Percentiles rank a stretch among this genome's conserved stretches.
These are phyloP conservation scores for Drosophila sproati DNA, from an alignment of 1,140 invertebrate species.

Conservation along the genomic window DNA sequence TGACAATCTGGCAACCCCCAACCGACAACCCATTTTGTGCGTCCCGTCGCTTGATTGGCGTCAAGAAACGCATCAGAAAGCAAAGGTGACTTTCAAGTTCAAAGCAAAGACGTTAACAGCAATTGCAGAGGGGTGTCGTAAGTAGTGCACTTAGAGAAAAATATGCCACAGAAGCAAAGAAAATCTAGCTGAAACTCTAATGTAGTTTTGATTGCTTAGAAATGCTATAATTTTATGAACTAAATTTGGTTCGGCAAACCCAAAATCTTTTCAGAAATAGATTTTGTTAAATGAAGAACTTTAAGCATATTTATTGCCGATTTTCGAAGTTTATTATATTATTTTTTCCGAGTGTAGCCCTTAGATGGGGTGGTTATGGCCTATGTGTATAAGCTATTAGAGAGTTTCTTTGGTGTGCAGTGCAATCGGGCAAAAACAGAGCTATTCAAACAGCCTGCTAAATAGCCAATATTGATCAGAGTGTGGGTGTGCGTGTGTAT, in stretches of 20 bases:
- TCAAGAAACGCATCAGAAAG: conserved; percentile 74
- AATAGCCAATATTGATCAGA: not conserved
- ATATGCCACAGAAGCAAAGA: no score
- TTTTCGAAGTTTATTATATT: no score
- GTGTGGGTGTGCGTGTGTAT: not conserved
- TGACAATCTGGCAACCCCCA: not conserved
- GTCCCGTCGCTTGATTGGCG: conserved; percentile 69
- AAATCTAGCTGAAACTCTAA: no score
- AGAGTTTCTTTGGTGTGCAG: not conserved
- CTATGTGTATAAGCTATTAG: not conserved
- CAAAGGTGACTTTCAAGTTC: conserved; percentile 76
- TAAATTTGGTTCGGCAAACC: no score
- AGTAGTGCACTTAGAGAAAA: not conserved
- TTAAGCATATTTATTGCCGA: no score
- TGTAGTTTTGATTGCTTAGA: no score
- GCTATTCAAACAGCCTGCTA: not conserved
- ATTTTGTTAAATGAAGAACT: no score
- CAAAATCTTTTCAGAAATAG: no score
- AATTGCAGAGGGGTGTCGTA: not conserved
- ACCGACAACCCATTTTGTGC: conserved; percentile 19
- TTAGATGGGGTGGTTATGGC: not conserved
- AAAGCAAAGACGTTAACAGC: conserved; percentile 20
- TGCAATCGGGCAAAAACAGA: conserved; percentile 1
- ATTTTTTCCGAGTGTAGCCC: not conserved
- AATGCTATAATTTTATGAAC: no score